A percentile compares a stretch with the other conserved stretches of the same genome.
phyloP scores from a whole-genome alignment of 2,797 vertebrate genomes.

The Sternarchorhynchus goeldii region DNA sequence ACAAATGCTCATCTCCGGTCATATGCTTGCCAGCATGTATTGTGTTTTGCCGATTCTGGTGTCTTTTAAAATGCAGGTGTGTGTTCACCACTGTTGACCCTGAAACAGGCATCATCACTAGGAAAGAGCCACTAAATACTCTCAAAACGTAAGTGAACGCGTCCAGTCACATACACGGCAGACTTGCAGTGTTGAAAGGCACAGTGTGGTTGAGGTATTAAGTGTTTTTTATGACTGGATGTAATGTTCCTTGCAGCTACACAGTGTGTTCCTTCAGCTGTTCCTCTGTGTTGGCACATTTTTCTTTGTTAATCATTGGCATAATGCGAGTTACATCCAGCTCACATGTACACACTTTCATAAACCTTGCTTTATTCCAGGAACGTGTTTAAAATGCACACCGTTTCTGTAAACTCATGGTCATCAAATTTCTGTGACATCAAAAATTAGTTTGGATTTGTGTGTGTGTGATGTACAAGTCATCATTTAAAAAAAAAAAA shows the following conservation, averaged over 20 bases:
- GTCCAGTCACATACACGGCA: not conserved
- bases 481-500: too few relatives aligned
- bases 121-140: constrained; percentile 89
- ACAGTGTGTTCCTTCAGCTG: not conserved
- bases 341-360: not conserved
- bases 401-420: not conserved
- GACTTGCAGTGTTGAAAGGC: not conserved
- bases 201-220: not conserved
- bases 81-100: constrained; percentile 90
- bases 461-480: not conserved
- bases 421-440: not conserved
- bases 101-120: constrained; percentile 81
- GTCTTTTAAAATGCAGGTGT: constrained; percentile 75
- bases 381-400: too few relatives aligned
- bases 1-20: not conserved
- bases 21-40: not conserved
- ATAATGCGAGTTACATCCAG: not conserved
- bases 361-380: too few relatives aligned
- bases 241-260: not conserved
- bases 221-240: not conserved
- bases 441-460: not conserved
- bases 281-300: constrained; percentile 1
- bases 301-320: constrained; percentile 27
- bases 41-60: not conserved
- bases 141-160: constrained; percentile 79